Percentiles rank a stretch among this genome's conserved stretches.
Conservation (phyloP, 2,113 vertebrate genomes). For the Fulica atra region DNA sequence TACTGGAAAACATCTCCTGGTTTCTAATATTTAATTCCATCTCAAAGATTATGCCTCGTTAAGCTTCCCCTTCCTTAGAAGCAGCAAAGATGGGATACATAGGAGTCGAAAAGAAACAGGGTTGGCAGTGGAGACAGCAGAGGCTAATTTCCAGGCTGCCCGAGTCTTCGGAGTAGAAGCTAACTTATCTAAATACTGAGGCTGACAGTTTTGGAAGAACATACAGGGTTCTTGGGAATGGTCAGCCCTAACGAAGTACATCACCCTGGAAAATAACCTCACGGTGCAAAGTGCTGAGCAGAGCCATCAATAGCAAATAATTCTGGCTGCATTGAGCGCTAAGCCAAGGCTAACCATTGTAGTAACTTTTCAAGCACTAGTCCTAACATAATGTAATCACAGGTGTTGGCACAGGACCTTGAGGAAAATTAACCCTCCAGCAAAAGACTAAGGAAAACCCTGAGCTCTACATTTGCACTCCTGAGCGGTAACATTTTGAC, state of each 20-base stretch:
- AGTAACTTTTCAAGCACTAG: background rate
- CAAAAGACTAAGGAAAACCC: background rate
- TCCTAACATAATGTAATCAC: background rate
- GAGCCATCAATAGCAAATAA: background rate
- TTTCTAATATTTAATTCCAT: background rate
- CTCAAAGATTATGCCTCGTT: background rate
- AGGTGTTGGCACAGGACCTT: background rate
- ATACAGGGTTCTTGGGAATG: background rate
- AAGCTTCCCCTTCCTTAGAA: background rate
- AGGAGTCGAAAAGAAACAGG: background rate
- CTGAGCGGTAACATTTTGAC: background rate
- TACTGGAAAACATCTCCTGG: background rate
- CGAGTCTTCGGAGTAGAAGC: background rate
- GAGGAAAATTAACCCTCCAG: background rate
- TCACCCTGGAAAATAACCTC: background rate
- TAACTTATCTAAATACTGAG: background rate
- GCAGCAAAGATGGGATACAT: background rate
- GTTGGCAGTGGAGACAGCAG: background rate
- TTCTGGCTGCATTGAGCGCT: background rate
- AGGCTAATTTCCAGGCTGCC: background rate
- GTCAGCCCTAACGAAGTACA: background rate
- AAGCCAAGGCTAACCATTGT: background rate
- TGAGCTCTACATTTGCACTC: background rate
- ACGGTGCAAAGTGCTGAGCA: background rate
- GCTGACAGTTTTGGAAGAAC: background rate